Evolutionary conservation across 2,888 invertebrate species (phyloP).

Genomic region (Aleiodes alternator): DNA sequence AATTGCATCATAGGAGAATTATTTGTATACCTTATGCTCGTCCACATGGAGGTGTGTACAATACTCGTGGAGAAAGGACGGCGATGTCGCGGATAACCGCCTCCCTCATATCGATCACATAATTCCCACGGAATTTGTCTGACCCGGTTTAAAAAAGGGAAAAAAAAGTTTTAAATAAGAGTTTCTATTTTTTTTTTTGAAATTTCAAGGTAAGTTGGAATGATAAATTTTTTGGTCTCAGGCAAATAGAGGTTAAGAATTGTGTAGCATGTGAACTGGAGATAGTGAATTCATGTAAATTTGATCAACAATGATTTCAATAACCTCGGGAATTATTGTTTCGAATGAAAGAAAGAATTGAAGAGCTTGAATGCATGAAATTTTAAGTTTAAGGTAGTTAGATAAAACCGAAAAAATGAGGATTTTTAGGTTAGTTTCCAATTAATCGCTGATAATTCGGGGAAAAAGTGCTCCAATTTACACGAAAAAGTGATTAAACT

Average conservation of each 20-base stretch:
- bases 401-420: too few relatives aligned
- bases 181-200: not conserved
- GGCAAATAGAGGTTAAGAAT: not conserved
- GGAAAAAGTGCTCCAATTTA: too few relatives aligned
- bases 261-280: not conserved
- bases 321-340: too few relatives aligned
- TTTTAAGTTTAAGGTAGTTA: too few relatives aligned
- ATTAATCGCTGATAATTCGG: too few relatives aligned
- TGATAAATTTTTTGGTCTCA: not conserved
- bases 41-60: constrained; percentile 3
- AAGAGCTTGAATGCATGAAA: too few relatives aligned
- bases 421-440: too few relatives aligned
- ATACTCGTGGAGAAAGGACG: constrained; percentile 16
- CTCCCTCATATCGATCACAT: constrained; percentile 28
- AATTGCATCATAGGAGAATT: not conserved
- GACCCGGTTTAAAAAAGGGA: constrained; percentile 13
- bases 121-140: constrained; percentile 30
- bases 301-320: too few relatives aligned
- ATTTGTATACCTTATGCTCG: too few relatives aligned
- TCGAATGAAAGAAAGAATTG: too few relatives aligned
- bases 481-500: too few relatives aligned
- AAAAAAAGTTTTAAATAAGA: not conserved
- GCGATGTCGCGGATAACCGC: constrained; percentile 30
- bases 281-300: too few relatives aligned
- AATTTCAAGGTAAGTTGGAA: constrained; percentile 12